Percentiles rank a stretch among this genome's conserved stretches.
Evolutionary conservation across 2,113 vertebrate species (phyloP).

Genomic region (Eurypyga helias): DNA sequence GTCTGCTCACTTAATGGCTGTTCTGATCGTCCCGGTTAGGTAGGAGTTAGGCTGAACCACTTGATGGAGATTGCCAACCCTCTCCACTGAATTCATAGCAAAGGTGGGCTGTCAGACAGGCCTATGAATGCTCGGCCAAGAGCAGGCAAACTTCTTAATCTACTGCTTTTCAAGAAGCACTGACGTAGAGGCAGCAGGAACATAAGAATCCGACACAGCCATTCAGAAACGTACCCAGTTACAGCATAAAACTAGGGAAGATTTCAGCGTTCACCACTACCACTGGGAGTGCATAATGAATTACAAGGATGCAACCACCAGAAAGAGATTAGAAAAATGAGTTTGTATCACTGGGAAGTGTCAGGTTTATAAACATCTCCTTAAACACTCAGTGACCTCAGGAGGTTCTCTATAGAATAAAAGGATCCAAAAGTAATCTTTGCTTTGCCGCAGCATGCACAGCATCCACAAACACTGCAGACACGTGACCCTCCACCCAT

Average conservation of each 20-base stretch:
- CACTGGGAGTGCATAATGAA: not conserved
- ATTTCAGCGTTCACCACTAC: not conserved
- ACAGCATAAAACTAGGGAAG: not conserved
- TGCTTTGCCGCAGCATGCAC: not conserved
- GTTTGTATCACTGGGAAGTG: not conserved
- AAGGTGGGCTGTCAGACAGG: not conserved
- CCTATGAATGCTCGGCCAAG: not conserved
- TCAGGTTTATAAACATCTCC: not conserved
- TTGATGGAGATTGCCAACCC: not conserved
- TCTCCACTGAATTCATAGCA: fast-evolving
- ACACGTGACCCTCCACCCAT: not conserved
- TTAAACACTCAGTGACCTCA: not conserved
- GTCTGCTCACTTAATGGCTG: not conserved
- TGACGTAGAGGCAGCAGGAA: not conserved
- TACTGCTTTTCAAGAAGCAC: not conserved
- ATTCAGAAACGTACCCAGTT: not conserved
- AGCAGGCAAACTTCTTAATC: fast-evolving
- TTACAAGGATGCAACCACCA: not conserved
- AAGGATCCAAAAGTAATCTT: not conserved
- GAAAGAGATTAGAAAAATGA: fast-evolving
- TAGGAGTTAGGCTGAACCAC: not conserved
- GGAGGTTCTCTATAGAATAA: not conserved
- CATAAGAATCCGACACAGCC: not conserved
- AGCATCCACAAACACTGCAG: not conserved
- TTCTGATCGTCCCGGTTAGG: not conserved